These are phyloP conservation scores for Eupsilia transversa DNA, from an alignment of 2,888 invertebrate genomes.

Conservation along the genomic window DNA sequence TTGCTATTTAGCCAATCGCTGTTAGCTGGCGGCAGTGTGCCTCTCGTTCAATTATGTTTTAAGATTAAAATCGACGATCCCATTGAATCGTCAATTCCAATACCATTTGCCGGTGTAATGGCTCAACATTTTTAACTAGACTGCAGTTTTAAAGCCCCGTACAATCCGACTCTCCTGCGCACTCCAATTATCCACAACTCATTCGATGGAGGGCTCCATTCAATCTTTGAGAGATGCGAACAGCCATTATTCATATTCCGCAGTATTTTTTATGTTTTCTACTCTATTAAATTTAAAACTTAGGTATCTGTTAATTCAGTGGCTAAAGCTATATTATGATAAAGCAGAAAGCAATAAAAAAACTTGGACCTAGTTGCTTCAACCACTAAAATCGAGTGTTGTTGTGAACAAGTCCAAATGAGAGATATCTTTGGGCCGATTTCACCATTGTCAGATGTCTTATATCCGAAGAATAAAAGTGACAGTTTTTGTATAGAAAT, in stretches of 20 bases:
- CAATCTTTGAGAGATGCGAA: constrained; percentile 39
- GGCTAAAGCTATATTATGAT: neutral
- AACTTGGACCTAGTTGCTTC: neutral
- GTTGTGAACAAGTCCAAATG: neutral
- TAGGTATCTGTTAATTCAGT: neutral
- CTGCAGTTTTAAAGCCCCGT: constrained; percentile 31
- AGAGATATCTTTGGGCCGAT: neutral
- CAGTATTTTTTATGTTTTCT: constrained; percentile 18
- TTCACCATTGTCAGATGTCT: neutral
- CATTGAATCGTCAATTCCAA: constrained; percentile 41
- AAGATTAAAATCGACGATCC: constrained; percentile 27
- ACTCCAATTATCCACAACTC: constrained; percentile 56
- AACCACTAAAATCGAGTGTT: neutral
- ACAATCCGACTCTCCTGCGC: constrained; percentile 28
- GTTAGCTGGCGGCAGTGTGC: neutral
- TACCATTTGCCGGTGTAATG: constrained; percentile 46
- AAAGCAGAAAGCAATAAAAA: neutral
- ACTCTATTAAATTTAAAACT: neutral
- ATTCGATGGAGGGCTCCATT: constrained; percentile 49
- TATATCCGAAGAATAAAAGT: neutral
- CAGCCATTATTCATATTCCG: constrained; percentile 15
- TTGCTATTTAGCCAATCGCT: neutral
- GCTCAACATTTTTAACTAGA: constrained; percentile 32
- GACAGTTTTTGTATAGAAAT: neutral
- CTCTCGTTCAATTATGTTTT: constrained; percentile 1